Conservation (phyloP, 1,140 invertebrate species). For the Tribolium madens region DNA sequence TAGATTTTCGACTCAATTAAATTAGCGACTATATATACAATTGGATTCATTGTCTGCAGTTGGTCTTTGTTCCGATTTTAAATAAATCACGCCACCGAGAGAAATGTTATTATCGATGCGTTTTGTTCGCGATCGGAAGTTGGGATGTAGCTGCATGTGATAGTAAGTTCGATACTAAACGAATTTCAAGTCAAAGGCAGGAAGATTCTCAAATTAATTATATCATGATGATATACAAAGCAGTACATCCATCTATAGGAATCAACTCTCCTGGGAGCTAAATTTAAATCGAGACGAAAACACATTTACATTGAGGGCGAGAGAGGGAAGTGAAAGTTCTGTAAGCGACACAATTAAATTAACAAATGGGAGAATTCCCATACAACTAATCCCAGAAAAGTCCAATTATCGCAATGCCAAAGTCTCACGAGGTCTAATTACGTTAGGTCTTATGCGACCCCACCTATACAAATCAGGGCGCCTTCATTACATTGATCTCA, state of each 20-base stretch:
- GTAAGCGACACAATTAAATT: conserved; percentile 30
- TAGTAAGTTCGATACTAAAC: conserved; percentile 9
- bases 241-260: neutral
- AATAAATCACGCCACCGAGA: conserved; percentile 25
- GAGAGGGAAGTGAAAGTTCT: conserved; percentile 8
- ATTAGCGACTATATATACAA: conserved; percentile 43
- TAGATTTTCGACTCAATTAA: conserved; percentile 51
- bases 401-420: conserved; percentile 37
- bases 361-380: conserved; percentile 30
- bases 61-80: conserved; percentile 23
- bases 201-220: conserved; percentile 34
- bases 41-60: conserved; percentile 18
- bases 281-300: conserved; percentile 30
- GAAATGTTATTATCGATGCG: conserved; percentile 33
- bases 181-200: conserved; percentile 26
- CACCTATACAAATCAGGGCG: conserved; percentile 27
- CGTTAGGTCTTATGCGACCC: conserved; percentile 10
- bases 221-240: conserved; percentile 30
- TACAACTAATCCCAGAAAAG: conserved; percentile 35
- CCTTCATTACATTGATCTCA: conserved; percentile 30
- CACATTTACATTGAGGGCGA: conserved; percentile 5
- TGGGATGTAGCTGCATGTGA: conserved; percentile 7
- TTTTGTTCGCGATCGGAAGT: conserved; percentile 17
- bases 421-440: conserved; percentile 27
- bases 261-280: neutral